Base-by-base conservation (phyloP, 2,797 vertebrate species). In the Malurus leucopterus region DNA sequence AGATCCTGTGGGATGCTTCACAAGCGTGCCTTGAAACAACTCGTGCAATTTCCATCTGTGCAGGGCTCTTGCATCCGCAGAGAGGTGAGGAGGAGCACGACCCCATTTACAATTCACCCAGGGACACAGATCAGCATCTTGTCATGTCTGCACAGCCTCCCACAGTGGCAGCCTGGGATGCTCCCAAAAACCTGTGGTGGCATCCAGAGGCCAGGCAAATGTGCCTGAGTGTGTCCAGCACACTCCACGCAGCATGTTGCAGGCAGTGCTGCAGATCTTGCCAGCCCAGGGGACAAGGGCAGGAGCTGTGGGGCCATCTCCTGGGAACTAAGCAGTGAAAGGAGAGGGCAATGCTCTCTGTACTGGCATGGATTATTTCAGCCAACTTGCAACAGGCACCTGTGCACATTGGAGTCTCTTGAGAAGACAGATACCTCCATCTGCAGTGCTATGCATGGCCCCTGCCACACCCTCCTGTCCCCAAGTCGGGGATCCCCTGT, bases 81-180 rank as follows among this genome's bases (percentile, higher is more conserved):
- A 34, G 54, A 13, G 4, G 27, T 0, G 0, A 75, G 22, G 21
- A 20, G 13, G 19, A 80, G 62, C 63, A 63, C 0, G 0, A 19
- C 7, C 13, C 41, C n/a, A 1, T 55, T 36, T 17, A 3, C 5
- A 7, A 6, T 50, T 88, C 26, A 49, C 44, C 19, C 43, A 11
- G 36, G 40, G 47, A 58, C 4, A 3, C 54, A 51, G 19, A 12
- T 5, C 7, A 4, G 27, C 49, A 5, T 36, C 21, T 40, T 27
- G 58, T 50, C 54, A 3, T 5, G 1, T 23, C 58, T 55, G 23
- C 53, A 27, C 44, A 75, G 47, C 27, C 27, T 82, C 54, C 36
- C 17, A 7, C 58, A 41, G 34, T 0, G 6, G 23, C 55, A 72
- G 40, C 51, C 30, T 11, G 9, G 8, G 10, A 17, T 57, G 68